A percentile compares a stretch with the other conserved stretches of the same genome.
Conservation (phyloP, 2,113 vertebrate genomes). For the Lepus americanus region DNA sequence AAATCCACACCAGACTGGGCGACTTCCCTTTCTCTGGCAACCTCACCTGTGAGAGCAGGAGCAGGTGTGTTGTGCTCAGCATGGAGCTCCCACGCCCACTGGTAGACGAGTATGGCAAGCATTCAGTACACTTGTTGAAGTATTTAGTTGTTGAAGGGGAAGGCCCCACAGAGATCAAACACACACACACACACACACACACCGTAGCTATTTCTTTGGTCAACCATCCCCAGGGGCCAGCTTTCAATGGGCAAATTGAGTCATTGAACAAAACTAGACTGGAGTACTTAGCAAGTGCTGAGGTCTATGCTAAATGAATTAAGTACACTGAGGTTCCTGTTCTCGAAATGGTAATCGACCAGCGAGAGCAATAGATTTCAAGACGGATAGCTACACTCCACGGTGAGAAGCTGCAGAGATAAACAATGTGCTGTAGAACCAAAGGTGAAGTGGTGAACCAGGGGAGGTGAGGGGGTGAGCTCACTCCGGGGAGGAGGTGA, state of each 20-base stretch:
- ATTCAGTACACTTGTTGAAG: not conserved
- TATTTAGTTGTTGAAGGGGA: not conserved
- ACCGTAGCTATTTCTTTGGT: not conserved
- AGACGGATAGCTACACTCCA: not conserved
- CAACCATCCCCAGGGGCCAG: not conserved
- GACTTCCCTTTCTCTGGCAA: not conserved
- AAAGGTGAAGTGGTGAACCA: not conserved
- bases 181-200: not conserved
- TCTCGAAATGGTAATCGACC: slow-evolving; percentile 45
- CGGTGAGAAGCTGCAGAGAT: not conserved
- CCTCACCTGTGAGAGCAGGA: not conserved
- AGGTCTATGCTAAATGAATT: slow-evolving; percentile 30
- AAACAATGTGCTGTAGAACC: not conserved
- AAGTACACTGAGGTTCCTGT: slow-evolving; percentile 11
- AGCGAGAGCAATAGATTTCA: not conserved
- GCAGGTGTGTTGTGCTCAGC: not conserved
- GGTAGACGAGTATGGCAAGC: not conserved
- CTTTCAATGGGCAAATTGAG: slow-evolving; percentile 45
- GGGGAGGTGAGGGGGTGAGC: not conserved
- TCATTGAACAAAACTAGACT: slow-evolving; percentile 25
- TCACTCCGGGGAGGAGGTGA: not conserved
- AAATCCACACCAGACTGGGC: slow-evolving; percentile 21
- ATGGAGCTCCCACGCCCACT: not conserved
- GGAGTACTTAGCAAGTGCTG: not conserved
- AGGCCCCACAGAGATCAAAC: not conserved